phyloP scores from a whole-genome alignment of 92 coral and sea anemone species.

The Virgularia gustaviana region DNA sequence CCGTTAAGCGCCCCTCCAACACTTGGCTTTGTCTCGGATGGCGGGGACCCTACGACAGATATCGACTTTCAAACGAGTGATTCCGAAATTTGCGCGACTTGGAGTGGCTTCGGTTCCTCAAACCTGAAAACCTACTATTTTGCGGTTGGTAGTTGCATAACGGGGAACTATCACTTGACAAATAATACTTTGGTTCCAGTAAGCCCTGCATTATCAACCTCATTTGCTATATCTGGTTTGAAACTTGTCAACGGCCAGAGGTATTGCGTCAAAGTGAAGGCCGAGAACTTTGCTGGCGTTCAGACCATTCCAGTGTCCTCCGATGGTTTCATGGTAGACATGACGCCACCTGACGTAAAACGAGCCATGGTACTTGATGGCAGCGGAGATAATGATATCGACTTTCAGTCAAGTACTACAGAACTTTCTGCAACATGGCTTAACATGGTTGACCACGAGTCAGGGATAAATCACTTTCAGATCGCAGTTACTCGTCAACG shows the following conservation, averaged over 20 bases:
- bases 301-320: slow-evolving; percentile 67
- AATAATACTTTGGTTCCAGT: slow-evolving; percentile 59
- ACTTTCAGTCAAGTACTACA: slow-evolving; percentile 64
- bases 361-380: slow-evolving; percentile 86
- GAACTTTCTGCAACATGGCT: slow-evolving; percentile 77
- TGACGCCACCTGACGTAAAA: slow-evolving; percentile 65
- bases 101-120: slow-evolving; percentile 71
- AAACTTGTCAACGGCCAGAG: slow-evolving; percentile 88
- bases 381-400: slow-evolving; percentile 65
- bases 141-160: slow-evolving; percentile 85
- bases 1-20: slow-evolving; percentile 75
- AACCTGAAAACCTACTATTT: slow-evolving; percentile 75
- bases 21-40: slow-evolving; percentile 73
- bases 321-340: slow-evolving; percentile 78
- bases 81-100: slow-evolving; percentile 66
- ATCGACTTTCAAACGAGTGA: slow-evolving; percentile 68
- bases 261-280: slow-evolving; percentile 86
- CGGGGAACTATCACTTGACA: slow-evolving; percentile 86
- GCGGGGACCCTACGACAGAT: slow-evolving; percentile 55
- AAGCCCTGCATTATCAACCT: slow-evolving; percentile 62
- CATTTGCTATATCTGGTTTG: slow-evolving; percentile 52
- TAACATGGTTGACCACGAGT: slow-evolving; percentile 76
- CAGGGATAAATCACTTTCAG: slow-evolving; percentile 68
- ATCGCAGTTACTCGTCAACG: slow-evolving; percentile 75
- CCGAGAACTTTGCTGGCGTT: slow-evolving; percentile 81